These are phyloP conservation scores for Guaruba guarouba DNA, from an alignment of 2,113 vertebrate species.

Conservation along the genomic window DNA sequence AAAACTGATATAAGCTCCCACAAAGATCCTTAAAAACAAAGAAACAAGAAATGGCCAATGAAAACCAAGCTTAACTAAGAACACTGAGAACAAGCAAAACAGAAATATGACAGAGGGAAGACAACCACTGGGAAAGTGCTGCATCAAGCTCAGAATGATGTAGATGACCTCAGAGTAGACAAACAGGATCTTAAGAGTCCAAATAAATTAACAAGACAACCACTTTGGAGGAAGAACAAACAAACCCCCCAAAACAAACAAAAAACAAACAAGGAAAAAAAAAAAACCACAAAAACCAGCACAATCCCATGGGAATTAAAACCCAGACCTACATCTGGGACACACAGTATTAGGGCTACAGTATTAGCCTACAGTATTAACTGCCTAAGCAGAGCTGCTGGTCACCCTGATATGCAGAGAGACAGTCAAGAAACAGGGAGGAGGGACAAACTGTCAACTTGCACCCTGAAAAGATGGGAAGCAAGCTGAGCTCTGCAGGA, in stretches of 20 bases:
- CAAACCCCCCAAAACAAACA: too few relatives aligned
- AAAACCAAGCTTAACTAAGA: not conserved
- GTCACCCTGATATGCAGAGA: not conserved
- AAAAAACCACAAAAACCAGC: not conserved
- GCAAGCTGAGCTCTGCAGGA: not conserved
- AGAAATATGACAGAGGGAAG: not conserved
- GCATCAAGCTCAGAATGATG: not conserved
- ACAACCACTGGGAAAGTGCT: not conserved
- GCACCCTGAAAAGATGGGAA: not conserved
- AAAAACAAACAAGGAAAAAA: too few relatives aligned
- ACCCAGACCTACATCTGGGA: not conserved
- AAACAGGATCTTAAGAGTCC: not conserved
- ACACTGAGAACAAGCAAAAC: not conserved
- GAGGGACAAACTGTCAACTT: not conserved
- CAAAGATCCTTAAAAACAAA: not conserved
- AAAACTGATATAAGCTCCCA: not conserved
- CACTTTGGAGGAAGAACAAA: not conserved
- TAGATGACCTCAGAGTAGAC: not conserved
- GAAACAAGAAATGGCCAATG: not conserved
- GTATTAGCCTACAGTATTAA: too few relatives aligned
- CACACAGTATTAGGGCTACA: not conserved
- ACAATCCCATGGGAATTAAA: not conserved
- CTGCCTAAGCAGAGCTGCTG: not conserved
- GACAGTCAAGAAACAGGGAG: not conserved
- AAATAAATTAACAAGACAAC: not conserved